These are phyloP conservation scores for Elgaria multicarinata DNA, from an alignment of 2,113 vertebrate genomes.

Conservation along the genomic window DNA sequence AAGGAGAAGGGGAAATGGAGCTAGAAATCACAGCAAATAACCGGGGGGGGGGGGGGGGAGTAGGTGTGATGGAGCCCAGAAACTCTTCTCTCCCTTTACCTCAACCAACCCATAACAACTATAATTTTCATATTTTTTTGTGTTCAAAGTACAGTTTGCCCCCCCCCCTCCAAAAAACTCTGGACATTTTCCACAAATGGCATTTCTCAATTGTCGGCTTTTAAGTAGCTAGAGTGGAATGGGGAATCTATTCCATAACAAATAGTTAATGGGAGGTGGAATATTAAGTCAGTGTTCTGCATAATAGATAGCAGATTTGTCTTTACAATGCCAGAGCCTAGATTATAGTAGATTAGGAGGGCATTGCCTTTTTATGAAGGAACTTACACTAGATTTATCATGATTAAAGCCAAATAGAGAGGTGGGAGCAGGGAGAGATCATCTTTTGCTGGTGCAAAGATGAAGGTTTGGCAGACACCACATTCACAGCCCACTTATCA, in stretches of 20 bases:
- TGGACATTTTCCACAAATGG: constrained; percentile 41
- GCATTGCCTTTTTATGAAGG: constrained; percentile 76
- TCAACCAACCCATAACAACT: constrained; percentile 45
- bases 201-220: constrained; percentile 64
- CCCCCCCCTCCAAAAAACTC: constrained; percentile 47
- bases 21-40: too few species aligned
- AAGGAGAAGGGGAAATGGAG: too few species aligned
- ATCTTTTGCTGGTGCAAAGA: constrained; percentile 43
- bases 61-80: too few species aligned
- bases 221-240: constrained; percentile 48
- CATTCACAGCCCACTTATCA: constrained; percentile 51
- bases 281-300: constrained; percentile 66
- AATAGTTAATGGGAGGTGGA: constrained; percentile 66
- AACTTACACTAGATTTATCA: constrained; percentile 75
- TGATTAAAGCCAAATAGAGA: constrained; percentile 66
- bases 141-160: constrained; percentile 37
- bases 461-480: constrained; percentile 48
- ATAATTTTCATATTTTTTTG: constrained; percentile 52
- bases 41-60: too few species aligned
- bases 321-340: constrained; percentile 65
- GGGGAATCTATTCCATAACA: constrained; percentile 66
- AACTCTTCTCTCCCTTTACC: background rate
- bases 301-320: constrained; percentile 74
- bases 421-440: constrained; percentile 35
- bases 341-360: constrained; percentile 76